Evolutionary conservation across 2,113 vertebrate genomes (phyloP), one percentile per base, ranked within the genome.

Genomic region (Ceyx margarethae): DNA sequence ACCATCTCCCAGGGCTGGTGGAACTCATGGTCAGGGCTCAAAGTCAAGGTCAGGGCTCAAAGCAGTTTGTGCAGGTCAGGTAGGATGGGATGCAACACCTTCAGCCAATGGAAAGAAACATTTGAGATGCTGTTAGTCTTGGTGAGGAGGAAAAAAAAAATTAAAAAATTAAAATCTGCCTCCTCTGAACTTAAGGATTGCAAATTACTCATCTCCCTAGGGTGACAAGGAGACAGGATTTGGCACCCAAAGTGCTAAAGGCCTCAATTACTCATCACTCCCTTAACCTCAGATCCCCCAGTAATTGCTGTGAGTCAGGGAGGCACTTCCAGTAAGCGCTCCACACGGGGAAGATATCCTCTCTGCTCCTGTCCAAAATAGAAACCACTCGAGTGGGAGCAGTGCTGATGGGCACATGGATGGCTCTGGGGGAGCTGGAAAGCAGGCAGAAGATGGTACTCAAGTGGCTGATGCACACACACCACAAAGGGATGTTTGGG

Each of bases 231-330:
- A 94, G 85, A 28, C n/a, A 65, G 64, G 35, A 91, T 96, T 64
- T 95, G 93, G 90, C 81, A 95, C 67, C 87, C 42, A 66, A 92
- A 95, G 87, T 92, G 85, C 80, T 87, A 85, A 89, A 92, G 8
- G 92, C 75, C 66, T 95, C 94, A 91, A 85, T 95, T 96, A 94
- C 91, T 96, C 95, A 94, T 92, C 94, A 87, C 85, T 92, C 91
- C 76, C 94, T 94, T 93, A 96, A 96, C 95, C 94, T 95, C 90
- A 94, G 85, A 94, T 92, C 82, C 82, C 85, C 87, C 67, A 85
- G 93, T 94, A 95, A 95, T 91, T 96, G 94, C 85, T 82, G 64
- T 95, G 95, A 96, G 85, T 96, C 95, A 96, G 74, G 48, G 77
- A 95, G 68, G 72, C 93, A 77, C 82, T 95, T 96, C 90, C 95